phyloP scores from a whole-genome alignment of 37 sponge, comb jelly and placozoan genomes.

The Spongilla lacustris region DNA sequence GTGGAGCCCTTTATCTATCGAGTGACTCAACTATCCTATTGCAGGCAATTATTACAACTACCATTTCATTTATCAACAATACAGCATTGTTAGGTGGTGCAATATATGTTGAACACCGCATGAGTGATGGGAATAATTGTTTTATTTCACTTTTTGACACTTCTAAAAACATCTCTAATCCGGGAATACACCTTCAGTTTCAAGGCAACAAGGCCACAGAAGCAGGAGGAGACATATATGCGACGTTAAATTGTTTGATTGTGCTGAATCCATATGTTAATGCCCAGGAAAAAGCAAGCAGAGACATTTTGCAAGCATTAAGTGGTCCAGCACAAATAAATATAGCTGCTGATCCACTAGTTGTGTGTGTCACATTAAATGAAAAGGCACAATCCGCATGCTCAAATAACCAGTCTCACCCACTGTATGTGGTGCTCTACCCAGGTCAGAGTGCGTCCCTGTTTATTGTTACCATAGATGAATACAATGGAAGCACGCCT shows the following conservation, averaged over 20 bases:
- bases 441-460: background rate
- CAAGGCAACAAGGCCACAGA: background rate
- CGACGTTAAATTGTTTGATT: too few species aligned
- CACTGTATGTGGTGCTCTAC: background rate
- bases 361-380: background rate
- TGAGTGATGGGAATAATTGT: background rate
- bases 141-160: background rate
- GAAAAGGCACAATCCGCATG: background rate
- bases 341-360: background rate
- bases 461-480: background rate
- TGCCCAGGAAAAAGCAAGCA: background rate
- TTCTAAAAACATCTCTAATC: too few species aligned
- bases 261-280: too few species aligned
- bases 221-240: background rate
- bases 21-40: background rate
- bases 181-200: background rate
- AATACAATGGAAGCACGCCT: background rate
- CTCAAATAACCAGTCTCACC: background rate
- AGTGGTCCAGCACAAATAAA: too few species aligned
- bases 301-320: too few species aligned
- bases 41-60: background rate
- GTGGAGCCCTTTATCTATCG: background rate
- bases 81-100: background rate
- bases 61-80: background rate
- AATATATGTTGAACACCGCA: background rate